Percentiles rank a stretch among this genome's conserved stretches.
These are phyloP conservation scores for Sebastes hubbsi DNA, from an alignment of 2,797 vertebrate genomes.

Conservation along the genomic window DNA sequence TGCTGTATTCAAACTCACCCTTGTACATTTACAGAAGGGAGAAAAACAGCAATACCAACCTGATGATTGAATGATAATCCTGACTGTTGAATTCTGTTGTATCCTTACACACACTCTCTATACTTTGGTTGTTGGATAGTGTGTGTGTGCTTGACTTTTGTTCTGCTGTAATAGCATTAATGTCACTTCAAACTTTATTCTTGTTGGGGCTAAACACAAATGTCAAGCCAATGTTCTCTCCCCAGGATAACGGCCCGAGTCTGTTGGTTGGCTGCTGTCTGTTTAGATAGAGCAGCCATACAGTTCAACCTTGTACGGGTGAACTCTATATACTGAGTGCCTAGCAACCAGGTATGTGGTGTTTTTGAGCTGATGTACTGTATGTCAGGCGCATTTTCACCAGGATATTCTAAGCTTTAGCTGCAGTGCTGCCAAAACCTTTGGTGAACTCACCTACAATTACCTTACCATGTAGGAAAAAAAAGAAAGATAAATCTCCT, in stretches of 20 bases:
- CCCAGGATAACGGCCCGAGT: constrained; percentile 3
- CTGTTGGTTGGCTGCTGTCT: constrained; percentile 43
- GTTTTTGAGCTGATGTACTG: background rate
- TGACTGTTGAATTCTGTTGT: background rate
- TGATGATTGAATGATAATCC: background rate
- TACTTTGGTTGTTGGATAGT: background rate
- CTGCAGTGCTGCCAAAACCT: constrained; percentile 1
- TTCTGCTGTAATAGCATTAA: constrained; percentile 23
- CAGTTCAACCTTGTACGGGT: background rate
- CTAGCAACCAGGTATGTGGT: background rate
- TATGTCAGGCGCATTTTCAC: background rate
- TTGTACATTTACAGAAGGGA: background rate
- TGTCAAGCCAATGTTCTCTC: constrained; percentile 49
- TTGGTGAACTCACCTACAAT: background rate
- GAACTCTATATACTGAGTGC: background rate
- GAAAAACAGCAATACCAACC: background rate
- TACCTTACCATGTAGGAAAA: background rate
- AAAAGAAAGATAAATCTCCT: background rate
- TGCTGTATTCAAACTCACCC: background rate
- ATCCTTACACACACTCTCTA: background rate
- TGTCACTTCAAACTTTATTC: constrained; percentile 42
- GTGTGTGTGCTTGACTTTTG: constrained; percentile 21
- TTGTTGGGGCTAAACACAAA: constrained; percentile 42
- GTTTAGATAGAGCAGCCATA: constrained; percentile 27
- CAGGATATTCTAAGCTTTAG: background rate